These are phyloP conservation scores for Tortricodes alternella DNA, from an alignment of 2,888 invertebrate species.

Conservation along the genomic window DNA sequence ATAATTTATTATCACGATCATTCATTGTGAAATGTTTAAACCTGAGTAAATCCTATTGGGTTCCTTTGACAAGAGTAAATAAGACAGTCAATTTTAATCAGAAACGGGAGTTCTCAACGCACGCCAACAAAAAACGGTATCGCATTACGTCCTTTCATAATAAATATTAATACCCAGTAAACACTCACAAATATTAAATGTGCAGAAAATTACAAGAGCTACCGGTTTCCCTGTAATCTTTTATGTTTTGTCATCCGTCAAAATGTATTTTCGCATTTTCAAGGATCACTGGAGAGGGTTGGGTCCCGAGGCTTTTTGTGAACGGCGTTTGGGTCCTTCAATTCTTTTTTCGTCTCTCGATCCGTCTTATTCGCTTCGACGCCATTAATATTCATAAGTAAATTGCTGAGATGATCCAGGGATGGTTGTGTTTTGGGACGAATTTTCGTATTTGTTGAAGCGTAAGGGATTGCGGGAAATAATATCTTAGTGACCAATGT, in stretches of 20 bases:
- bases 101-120: neutral
- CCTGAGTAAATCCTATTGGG: too few species aligned
- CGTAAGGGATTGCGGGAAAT: neutral
- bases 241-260: conserved; percentile 76
- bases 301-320: conserved; percentile 60
- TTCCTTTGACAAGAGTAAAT: too few species aligned
- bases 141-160: conserved; percentile 23
- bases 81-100: neutral
- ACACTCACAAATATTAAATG: conserved; percentile 75
- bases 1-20: too few species aligned
- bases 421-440: conserved; percentile 32
- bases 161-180: conserved; percentile 39
- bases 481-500: too few species aligned
- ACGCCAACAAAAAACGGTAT: conserved; percentile 2
- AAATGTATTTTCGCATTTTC: conserved; percentile 72
- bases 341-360: conserved; percentile 49
- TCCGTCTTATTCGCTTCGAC: conserved; percentile 54
- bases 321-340: conserved; percentile 55
- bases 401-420: conserved; percentile 67
- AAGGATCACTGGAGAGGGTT: conserved; percentile 56
- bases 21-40: too few species aligned
- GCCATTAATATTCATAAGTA: conserved; percentile 81
- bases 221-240: conserved; percentile 55
- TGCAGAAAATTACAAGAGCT: conserved; percentile 63
- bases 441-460: neutral